Percentiles rank a stretch among this genome's conserved stretches.
These are phyloP conservation scores for Miniopterus natalensis DNA, from an alignment of 2,113 vertebrate species.

Conservation along the genomic window DNA sequence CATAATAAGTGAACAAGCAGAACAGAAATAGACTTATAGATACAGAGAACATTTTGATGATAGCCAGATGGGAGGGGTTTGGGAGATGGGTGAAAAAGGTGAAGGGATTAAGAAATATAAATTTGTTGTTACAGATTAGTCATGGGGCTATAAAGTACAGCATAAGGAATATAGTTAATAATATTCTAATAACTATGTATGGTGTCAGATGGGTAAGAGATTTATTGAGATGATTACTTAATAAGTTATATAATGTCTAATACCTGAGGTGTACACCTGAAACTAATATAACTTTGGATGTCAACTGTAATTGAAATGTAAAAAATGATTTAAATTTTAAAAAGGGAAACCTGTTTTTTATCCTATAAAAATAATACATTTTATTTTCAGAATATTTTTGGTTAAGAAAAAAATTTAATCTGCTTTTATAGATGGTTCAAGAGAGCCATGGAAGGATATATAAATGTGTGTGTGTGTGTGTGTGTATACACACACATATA, in stretches of 20 bases:
- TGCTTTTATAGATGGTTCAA: neutral
- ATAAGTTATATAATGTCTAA: neutral
- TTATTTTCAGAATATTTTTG: slow-evolving; percentile 37
- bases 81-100: neutral
- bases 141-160: neutral
- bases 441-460: neutral
- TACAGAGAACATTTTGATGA: neutral
- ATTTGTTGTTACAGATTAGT: neutral
- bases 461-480: too few relatives aligned
- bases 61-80: too few relatives aligned
- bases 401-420: slow-evolving; percentile 11
- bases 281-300: neutral
- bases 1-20: too few relatives aligned
- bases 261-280: neutral
- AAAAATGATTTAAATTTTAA: neutral
- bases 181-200: neutral
- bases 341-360: slow-evolving; percentile 23
- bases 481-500: too few relatives aligned
- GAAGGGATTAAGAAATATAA: neutral
- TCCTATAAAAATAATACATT: neutral
- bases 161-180: neutral
- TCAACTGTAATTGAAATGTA: neutral
- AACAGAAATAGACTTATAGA: too few relatives aligned
- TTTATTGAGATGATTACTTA: neutral
- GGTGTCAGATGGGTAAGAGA: neutral